These are phyloP conservation scores for Coecobrya sp. DNA, from an alignment of 2,888 invertebrate species.

Conservation along the genomic window DNA sequence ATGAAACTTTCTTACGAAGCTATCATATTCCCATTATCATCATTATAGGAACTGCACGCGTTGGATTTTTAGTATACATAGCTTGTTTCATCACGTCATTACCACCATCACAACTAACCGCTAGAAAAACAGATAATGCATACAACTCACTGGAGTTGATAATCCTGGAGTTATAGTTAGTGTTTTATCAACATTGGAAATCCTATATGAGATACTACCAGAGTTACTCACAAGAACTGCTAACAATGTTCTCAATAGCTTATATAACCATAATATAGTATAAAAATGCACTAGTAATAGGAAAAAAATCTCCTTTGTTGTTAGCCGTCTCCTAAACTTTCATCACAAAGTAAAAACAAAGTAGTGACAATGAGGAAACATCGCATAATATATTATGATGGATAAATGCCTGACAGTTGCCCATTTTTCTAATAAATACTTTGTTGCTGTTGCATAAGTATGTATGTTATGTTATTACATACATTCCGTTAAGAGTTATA, in stretches of 20 bases:
- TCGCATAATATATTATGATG: constrained; percentile 66
- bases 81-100: constrained; percentile 69
- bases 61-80: constrained; percentile 23
- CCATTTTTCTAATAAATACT: constrained; percentile 63
- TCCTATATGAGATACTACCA: too few relatives aligned
- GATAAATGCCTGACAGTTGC: constrained; percentile 74
- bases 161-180: too few relatives aligned
- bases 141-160: too few relatives aligned
- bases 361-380: constrained; percentile 80
- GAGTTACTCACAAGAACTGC: too few relatives aligned
- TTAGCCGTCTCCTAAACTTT: constrained; percentile 67
- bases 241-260: too few relatives aligned
- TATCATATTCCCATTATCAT: constrained; percentile 59
- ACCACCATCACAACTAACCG: neutral
- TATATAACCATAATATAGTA: neutral
- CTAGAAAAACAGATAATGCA: neutral
- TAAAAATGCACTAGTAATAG: constrained; percentile 4
- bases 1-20: neutral
- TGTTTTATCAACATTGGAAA: too few relatives aligned
- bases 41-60: constrained; percentile 57
- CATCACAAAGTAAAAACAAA: constrained; percentile 48
- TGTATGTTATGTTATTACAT: neutral
- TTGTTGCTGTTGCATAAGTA: constrained; percentile 45
- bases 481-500: neutral
- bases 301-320: constrained; percentile 19